Percentiles rank a stretch among this genome's conserved stretches.
Conservation (phyloP, 2,797 vertebrate species). For the Loris lydekkerianus region DNA sequence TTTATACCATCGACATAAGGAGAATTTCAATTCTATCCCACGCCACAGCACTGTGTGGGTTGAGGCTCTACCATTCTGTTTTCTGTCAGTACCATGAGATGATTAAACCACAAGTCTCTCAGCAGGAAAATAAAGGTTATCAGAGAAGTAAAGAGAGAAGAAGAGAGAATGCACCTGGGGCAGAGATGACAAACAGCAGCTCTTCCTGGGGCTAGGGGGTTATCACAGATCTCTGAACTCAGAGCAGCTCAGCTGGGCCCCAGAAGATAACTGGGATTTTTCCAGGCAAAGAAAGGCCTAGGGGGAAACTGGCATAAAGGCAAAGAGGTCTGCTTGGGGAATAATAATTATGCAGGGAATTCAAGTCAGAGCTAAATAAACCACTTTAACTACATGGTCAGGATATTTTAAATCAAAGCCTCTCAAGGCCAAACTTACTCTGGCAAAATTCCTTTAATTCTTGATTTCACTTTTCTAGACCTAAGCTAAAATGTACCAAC, state of each 20-base stretch:
- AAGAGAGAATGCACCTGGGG: neutral
- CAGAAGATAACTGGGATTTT: neutral
- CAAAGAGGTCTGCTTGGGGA: neutral
- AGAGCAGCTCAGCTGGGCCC: neutral
- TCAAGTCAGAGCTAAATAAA: slow-evolving; percentile 16
- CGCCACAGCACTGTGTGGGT: neutral
- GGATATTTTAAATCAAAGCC: slow-evolving; percentile 41
- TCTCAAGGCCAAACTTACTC: slow-evolving; percentile 10
- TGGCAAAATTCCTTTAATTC: neutral
- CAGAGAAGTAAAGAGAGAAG: neutral
- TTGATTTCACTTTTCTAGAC: slow-evolving; percentile 39
- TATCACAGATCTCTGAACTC: too few relatives aligned
- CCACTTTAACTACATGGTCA: slow-evolving; percentile 46
- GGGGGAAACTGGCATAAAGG: neutral
- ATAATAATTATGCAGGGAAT: slow-evolving; percentile 22
- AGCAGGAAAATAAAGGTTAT: neutral
- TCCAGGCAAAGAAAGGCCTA: neutral
- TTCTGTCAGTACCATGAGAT: neutral
- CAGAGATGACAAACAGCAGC: neutral
- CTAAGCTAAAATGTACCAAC: neutral
- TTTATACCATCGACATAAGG: neutral
- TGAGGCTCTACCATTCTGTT: neutral
- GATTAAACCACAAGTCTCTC: neutral
- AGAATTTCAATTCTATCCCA: neutral
- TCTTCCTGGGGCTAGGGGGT: too few relatives aligned